Evolutionary conservation across 2,888 invertebrate genomes (phyloP).

Genomic region (Agriopis leucophaearia): DNA sequence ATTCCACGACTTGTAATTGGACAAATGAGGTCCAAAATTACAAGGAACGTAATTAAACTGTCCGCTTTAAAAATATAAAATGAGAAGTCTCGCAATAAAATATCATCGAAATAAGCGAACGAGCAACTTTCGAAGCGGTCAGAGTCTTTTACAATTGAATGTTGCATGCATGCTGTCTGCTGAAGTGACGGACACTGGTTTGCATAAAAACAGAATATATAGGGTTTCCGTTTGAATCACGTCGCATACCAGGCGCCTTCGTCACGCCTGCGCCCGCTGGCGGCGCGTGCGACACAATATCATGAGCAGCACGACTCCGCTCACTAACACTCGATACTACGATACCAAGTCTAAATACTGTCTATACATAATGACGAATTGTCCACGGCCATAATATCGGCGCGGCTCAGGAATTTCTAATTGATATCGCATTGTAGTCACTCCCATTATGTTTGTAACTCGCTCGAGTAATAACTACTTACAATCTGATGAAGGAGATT

Average conservation of each 20-base stretch:
- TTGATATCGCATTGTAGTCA: conserved; percentile 69
- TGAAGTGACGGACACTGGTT: conserved; percentile 74
- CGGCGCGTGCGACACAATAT: conserved; percentile 77
- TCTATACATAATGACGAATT: conserved; percentile 68
- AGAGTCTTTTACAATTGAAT: conserved; percentile 57
- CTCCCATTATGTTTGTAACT: conserved; percentile 58
- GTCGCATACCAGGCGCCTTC: conserved; percentile 81
- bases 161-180: conserved; percentile 60
- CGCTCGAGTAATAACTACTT: conserved; percentile 59
- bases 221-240: conserved; percentile 85
- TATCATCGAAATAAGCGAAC: conserved; percentile 48
- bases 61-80: conserved; percentile 38
- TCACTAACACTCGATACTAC: conserved; percentile 65
- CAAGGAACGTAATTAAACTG: conserved; percentile 40
- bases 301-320: conserved; percentile 70
- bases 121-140: conserved; percentile 52
- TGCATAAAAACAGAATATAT: conserved; percentile 83
- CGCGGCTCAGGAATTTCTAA: conserved; percentile 64
- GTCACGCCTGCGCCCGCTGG: conserved; percentile 71
- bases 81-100: conserved; percentile 37
- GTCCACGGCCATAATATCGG: conserved; percentile 55
- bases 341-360: conserved; percentile 66
- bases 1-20: conserved; percentile 36
- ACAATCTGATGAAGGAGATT: conserved; percentile 60
- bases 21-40: conserved; percentile 34